Conservation (phyloP, 2,888 invertebrate species). For the Sisyra terminalis region DNA sequence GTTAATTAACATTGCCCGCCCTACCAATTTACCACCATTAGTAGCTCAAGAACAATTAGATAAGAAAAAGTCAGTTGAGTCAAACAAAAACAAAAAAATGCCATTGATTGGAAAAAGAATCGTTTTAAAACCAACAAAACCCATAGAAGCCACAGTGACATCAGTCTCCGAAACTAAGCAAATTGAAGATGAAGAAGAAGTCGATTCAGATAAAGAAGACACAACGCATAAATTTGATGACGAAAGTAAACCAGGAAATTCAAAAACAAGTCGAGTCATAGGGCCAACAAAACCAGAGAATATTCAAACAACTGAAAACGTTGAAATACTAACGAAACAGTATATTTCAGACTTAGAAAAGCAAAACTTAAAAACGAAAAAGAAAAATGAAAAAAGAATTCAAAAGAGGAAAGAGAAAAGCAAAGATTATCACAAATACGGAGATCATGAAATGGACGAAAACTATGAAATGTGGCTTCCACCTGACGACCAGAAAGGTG, state of each 20-base stretch:
- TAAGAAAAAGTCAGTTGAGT: neutral
- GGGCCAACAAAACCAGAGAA: constrained; percentile 7
- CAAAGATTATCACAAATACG: constrained; percentile 22
- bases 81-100: constrained; percentile 17
- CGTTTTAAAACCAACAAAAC: constrained; percentile 10
- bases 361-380: constrained; percentile 13
- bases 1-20: constrained; percentile 58
- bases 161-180: constrained; percentile 10
- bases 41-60: constrained; percentile 16
- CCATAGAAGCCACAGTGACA: constrained; percentile 8
- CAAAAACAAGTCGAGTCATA: neutral
- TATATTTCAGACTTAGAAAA: too few species aligned
- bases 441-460: constrained; percentile 29
- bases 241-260: neutral
- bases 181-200: constrained; percentile 10
- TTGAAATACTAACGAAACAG: too few species aligned
- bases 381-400: constrained; percentile 21
- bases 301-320: neutral
- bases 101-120: constrained; percentile 38
- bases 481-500: constrained; percentile 55
- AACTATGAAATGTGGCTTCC: constrained; percentile 69
- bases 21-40: constrained; percentile 40
- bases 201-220: constrained; percentile 8
- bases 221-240: neutral
- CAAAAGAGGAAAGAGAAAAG: constrained; percentile 20